Evolutionary conservation across 2,113 vertebrate genomes (phyloP).

Genomic region (Hemichromis elongatus): DNA sequence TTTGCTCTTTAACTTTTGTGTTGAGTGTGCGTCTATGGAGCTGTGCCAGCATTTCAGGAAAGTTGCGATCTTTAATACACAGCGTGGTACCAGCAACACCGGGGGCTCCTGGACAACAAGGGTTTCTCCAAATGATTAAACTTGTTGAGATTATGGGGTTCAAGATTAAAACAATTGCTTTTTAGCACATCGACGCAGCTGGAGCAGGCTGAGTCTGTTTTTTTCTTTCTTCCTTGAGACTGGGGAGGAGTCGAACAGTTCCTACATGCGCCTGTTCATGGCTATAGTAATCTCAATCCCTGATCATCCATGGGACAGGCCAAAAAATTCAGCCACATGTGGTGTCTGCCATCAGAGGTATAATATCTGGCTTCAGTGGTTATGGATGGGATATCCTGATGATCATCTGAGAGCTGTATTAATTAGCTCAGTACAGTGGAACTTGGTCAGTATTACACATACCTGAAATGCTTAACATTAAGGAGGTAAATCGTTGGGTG

Average conservation of each 20-base stretch:
- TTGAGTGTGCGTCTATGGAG: conserved; percentile 1
- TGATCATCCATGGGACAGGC: background rate
- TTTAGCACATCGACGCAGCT: background rate
- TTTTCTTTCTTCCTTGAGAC: background rate
- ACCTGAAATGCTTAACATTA: background rate
- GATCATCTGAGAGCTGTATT: background rate
- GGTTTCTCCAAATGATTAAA: background rate
- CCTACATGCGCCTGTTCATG: conserved; percentile 2
- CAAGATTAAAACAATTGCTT: conserved; percentile 28
- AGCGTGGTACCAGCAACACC: conserved; percentile 21
- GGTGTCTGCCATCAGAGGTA: background rate
- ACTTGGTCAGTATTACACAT: conserved; percentile 47
- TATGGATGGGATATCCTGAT: background rate
- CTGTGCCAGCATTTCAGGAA: conserved; percentile 3
- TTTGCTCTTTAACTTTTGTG: conserved; percentile 28
- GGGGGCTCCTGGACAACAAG: background rate
- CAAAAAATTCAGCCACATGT: background rate
- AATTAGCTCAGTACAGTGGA: conserved; percentile 15
- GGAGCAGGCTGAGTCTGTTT: background rate
- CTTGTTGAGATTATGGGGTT: background rate
- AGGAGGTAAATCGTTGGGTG: background rate
- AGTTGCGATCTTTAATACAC: conserved; percentile 17
- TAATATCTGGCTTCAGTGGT: background rate
- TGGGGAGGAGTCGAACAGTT: background rate
- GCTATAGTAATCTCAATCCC: background rate